Percentiles rank a stretch among this genome's conserved stretches.
Conservation (phyloP, 2,113 vertebrate genomes). For the Amphilophus citrinellus region DNA sequence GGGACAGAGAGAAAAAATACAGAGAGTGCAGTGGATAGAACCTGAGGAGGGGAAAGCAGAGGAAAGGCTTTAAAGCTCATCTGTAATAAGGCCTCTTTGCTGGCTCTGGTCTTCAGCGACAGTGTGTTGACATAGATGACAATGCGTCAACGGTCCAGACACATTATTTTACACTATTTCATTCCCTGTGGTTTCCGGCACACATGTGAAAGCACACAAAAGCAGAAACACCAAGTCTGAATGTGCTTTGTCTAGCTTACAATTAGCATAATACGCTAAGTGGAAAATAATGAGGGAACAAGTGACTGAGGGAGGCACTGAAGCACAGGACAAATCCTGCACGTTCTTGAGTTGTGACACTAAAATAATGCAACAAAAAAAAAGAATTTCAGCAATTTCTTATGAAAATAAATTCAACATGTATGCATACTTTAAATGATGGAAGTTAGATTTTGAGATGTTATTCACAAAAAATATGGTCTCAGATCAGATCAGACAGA, state of each 20-base stretch:
- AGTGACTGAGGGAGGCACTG: not conserved
- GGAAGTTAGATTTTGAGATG: not conserved
- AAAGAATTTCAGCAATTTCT: not conserved
- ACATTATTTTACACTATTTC: slow-evolving; percentile 31
- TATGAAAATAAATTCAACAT: not conserved
- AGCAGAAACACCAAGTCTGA: not conserved
- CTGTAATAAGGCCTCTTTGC: slow-evolving; percentile 31
- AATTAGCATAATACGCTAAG: slow-evolving; percentile 4
- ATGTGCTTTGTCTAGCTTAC: slow-evolving; percentile 5
- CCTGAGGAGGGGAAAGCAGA: slow-evolving; percentile 15
- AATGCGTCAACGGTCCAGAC: slow-evolving; percentile 27
- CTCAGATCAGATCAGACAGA: not conserved
- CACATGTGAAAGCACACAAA: not conserved
- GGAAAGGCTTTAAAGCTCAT: slow-evolving; percentile 8
- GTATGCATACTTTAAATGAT: not conserved
- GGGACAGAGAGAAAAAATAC: slow-evolving; percentile 60
- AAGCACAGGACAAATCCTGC: not conserved
- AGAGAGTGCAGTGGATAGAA: slow-evolving; percentile 12
- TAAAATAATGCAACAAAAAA: not conserved
- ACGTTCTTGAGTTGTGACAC: not conserved
- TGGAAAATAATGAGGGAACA: slow-evolving; percentile 3
- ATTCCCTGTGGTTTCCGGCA: not conserved
- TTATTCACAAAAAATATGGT: not conserved
- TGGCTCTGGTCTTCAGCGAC: slow-evolving; percentile 39
- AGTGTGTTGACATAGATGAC: slow-evolving; percentile 46